Conservation (phyloP, 2,888 invertebrate genomes). For the Hetaerina titia region DNA sequence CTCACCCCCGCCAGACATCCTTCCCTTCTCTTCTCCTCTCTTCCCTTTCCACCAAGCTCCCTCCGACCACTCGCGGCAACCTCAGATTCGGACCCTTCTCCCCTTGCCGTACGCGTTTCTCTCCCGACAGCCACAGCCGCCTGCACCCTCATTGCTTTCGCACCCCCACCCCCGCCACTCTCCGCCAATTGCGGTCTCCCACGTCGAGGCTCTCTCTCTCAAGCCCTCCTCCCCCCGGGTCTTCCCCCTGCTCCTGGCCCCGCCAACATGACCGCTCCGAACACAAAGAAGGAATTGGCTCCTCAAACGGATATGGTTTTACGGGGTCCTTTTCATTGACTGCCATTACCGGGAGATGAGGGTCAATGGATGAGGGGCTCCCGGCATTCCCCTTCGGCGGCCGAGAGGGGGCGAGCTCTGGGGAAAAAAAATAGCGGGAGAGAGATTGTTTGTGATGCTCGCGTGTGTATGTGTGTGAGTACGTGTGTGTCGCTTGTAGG, state of each 20-base stretch:
- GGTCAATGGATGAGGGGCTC: slow-evolving; percentile 43
- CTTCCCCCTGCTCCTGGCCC: neutral
- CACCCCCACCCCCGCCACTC: neutral
- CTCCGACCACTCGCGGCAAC: neutral
- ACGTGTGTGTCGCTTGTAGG: neutral
- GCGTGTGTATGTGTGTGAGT: neutral
- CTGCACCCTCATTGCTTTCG: neutral
- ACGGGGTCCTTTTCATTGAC: slow-evolving; percentile 60
- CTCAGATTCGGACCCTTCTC: neutral
- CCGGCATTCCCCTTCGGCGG: neutral
- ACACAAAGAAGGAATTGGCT: slow-evolving; percentile 63
- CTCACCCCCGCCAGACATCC: neutral
- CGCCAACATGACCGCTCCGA: neutral
- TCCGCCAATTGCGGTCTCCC: neutral
- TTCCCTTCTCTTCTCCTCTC: neutral
- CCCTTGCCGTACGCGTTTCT: neutral
- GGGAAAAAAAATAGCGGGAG: neutral
- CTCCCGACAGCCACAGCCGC: neutral
- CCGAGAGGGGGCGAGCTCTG: neutral
- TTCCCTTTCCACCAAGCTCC: neutral
- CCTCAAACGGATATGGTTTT: slow-evolving; percentile 50
- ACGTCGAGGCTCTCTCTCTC: neutral
- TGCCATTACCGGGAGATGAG: slow-evolving; percentile 47
- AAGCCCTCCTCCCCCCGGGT: neutral
- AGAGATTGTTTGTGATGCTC: neutral